Conservation (phyloP, 2,113 vertebrate genomes). For the Pedetes capensis region DNA sequence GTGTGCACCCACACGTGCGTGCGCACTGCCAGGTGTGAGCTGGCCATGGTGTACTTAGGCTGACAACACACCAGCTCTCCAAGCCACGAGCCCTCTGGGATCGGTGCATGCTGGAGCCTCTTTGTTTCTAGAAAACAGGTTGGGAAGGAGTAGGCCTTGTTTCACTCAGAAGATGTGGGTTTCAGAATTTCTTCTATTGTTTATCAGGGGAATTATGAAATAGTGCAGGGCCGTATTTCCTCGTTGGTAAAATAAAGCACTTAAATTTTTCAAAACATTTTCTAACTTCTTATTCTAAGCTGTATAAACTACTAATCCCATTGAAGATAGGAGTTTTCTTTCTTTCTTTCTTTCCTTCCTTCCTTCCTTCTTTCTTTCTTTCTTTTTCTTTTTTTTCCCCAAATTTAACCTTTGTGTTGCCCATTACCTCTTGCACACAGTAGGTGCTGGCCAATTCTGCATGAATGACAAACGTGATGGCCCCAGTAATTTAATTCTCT, state of each 20-base stretch:
- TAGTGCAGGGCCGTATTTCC: neutral
- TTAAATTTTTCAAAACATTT: neutral
- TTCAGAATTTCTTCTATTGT: neutral
- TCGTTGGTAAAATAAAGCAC: neutral
- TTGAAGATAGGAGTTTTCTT: neutral
- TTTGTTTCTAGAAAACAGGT: neutral
- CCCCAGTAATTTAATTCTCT: neutral
- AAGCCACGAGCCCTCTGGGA: neutral
- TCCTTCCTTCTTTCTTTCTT: too few species aligned
- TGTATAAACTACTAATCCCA: neutral
- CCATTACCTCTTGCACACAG: neutral
- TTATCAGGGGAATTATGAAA: neutral
- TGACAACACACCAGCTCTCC: too few species aligned
- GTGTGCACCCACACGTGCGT: accelerated
- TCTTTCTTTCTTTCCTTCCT: too few species aligned
- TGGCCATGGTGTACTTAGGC: accelerated
- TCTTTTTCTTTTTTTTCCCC: too few species aligned
- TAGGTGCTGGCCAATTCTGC: neutral
- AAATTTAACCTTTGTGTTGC: neutral
- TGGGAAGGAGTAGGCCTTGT: neutral
- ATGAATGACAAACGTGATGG: neutral
- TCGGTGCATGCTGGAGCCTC: neutral
- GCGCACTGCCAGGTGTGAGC: accelerated
- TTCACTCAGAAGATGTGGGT: neutral
- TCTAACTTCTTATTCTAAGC: neutral